A percentile compares a stretch with the other conserved stretches of the same genome.
Evolutionary conservation across 2,888 invertebrate genomes (phyloP).

Genomic region (Heliothis peltigera): DNA sequence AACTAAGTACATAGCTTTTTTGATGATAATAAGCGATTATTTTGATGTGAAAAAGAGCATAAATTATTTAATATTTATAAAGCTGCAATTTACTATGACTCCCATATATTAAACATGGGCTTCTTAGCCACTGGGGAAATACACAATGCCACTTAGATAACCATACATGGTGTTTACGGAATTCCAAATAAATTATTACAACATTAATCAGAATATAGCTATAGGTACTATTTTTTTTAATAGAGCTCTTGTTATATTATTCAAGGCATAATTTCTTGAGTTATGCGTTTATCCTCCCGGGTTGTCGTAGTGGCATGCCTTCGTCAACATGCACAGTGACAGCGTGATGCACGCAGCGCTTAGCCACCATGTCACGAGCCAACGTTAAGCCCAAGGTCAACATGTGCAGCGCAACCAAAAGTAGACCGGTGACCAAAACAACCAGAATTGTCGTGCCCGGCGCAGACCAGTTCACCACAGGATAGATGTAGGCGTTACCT

Average conservation of each 20-base stretch:
- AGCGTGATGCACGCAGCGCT: slow-evolving; percentile 65
- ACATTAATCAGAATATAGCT: neutral
- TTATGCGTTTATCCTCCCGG: slow-evolving; percentile 41
- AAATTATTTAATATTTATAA: neutral
- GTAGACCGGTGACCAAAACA: slow-evolving; percentile 90
- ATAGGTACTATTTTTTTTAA: too few relatives aligned
- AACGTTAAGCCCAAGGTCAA: slow-evolving; percentile 89
- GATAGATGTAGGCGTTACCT: slow-evolving; percentile 93
- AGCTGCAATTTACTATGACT: neutral
- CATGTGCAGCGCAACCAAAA: slow-evolving; percentile 91
- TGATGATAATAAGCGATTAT: too few relatives aligned
- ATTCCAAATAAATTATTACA: neutral
- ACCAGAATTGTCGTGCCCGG: slow-evolving; percentile 91
- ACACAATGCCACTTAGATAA: neutral
- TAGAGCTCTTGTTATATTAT: too few relatives aligned
- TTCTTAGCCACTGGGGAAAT: neutral
- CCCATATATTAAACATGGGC: too few relatives aligned
- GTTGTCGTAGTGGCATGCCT: slow-evolving; percentile 71
- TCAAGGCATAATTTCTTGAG: neutral
- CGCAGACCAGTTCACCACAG: slow-evolving; percentile 93
- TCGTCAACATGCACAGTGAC: slow-evolving; percentile 68
- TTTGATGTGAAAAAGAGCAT: neutral
- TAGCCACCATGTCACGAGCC: slow-evolving; percentile 78
- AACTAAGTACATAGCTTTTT: too few relatives aligned
- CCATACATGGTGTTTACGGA: neutral